Evolutionary conservation across 2,888 invertebrate species (phyloP), one percentile per base, ranked within the genome.

Genomic region (Sinelater perroti): DNA sequence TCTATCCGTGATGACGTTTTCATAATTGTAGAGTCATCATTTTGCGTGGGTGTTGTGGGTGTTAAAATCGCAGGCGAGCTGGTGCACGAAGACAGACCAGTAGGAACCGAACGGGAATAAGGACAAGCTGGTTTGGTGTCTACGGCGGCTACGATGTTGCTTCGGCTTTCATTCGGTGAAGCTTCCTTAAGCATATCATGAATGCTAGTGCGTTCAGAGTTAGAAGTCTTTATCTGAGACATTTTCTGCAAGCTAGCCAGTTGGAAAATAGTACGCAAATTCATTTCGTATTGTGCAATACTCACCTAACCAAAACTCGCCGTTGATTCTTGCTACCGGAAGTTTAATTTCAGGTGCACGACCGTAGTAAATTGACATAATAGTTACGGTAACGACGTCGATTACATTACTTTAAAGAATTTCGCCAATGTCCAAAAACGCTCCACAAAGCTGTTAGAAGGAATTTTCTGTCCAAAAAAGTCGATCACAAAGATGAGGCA

Each of bases 121-220:
- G 81, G 79, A 72, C 86, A 84, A 20, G 85, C 83, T 49, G 86
- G 85, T 67, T 81, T 84, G 18, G 87, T 85, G 69, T 90, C 88
- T 6, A 88, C 89, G 8, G 89, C 87, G 64, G 88, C 89, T 65
- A 89, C 87, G 24, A 89, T 87, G 72, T 85, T 88, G 67, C 86
- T 88, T 64, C 87, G 88, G 70, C 88, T 89, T 64, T 90, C 89
- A 71, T 90, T 83, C 26, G 90, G 86, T 42, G 91, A 89, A 35
- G 91, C 87, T 71, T 92, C 91, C 76, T 91, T 91, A 58, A 92
- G 78, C 91, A 91, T 91, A 81, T 92, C 91, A 75, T 92, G 91
- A 74, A 92, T 91, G 75, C 88, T 88, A 26, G 78, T 78, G 66
- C 88, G 81, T 74, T 89, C 89, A 38, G 77, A 71, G 59, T 70